Percentiles rank a stretch among this genome's conserved stretches.
These are phyloP conservation scores for Ceraclea dissimilis DNA, from an alignment of 2,888 invertebrate species.

Conservation along the genomic window DNA sequence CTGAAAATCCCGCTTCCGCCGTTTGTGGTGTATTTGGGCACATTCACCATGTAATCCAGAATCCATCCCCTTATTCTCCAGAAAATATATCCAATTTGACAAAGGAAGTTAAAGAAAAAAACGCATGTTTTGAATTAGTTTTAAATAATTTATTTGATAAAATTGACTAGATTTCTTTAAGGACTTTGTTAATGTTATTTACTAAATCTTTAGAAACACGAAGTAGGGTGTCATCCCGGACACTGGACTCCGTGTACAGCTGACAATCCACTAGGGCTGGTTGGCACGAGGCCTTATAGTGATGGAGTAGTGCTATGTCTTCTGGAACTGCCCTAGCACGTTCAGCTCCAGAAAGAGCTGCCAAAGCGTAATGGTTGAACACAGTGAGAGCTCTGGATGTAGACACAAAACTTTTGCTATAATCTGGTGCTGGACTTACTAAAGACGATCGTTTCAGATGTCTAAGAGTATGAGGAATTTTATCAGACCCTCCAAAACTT, in stretches of 20 bases:
- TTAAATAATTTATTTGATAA: not conserved
- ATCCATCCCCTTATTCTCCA: no score
- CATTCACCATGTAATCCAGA: no score
- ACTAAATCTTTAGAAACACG: conserved; percentile 31
- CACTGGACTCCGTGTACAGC: conserved; percentile 35
- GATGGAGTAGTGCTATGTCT: conserved; percentile 56
- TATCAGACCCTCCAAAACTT: not conserved
- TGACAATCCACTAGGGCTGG: conserved; percentile 42
- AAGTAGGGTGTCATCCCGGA: conserved; percentile 37
- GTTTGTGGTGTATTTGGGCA: no score
- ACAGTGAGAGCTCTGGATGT: conserved; percentile 59
- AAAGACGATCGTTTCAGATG: conserved; percentile 49
- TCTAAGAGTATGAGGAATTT: conserved; percentile 40
- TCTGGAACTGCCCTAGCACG: conserved; percentile 52
- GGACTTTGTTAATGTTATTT: conserved; percentile 20
- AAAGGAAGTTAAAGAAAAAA: no score
- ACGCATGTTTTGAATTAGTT: not conserved
- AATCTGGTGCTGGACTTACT: conserved; percentile 56
- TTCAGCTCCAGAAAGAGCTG: conserved; percentile 48
- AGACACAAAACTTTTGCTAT: conserved; percentile 64
- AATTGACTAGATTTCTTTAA: conserved; percentile 23
- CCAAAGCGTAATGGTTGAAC: conserved; percentile 68
- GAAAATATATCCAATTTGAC: no score
- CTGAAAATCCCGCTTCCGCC: no score
- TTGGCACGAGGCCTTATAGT: conserved; percentile 53